Base-by-base conservation (phyloP, 1,140 invertebrate species). In the Monochamus saltuarius region DNA sequence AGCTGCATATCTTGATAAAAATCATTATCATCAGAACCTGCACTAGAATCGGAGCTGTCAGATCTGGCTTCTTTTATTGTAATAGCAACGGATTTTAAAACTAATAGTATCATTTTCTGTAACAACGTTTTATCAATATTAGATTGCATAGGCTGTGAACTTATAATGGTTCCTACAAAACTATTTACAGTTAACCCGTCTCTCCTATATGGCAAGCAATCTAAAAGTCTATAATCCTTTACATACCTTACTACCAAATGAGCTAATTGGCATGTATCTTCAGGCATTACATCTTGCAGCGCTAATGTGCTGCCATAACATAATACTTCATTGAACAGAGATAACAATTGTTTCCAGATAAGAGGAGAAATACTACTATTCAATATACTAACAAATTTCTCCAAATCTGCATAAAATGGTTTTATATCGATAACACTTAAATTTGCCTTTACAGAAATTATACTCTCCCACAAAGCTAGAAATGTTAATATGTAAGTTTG, bases 371-470 rank as follows among this genome's bases (percentile, higher is more conserved):
- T 77, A 64, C 84, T 84, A 71, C 84, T 85, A 62, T 81, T 83
- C 34, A 94, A 77, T 43, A 92, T 80, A 50, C 85, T 80, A 17
- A 93, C 88, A 76, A 94, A 88, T 65, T 85, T 84, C 65, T 92
- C 89, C 57, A 94, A 77, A 68, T 93, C 86, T 14, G 89, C 87
- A 76, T 94, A 94, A 74, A 93, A 95, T 4, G 91, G 87, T 71
- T 93, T 91, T 2, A 91, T 94, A 72, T 94, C 91, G 56, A 92
- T 87, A 9, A 94, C 87, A 16, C 90, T 93, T 17, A 95, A 80
- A 80, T 94, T 94, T 10, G 91, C 90, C 77, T 92, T 92, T 0
- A 94, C 90, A 43, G 90, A 93, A 71, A 95, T 94, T n/a, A 92
- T 91, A 60, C 89, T 89, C 72, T 93, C 90, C 91, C 92, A 94